Evolutionary conservation across 1,140 invertebrate genomes (phyloP).

Genomic region (Dendrolimus kikuchii): DNA sequence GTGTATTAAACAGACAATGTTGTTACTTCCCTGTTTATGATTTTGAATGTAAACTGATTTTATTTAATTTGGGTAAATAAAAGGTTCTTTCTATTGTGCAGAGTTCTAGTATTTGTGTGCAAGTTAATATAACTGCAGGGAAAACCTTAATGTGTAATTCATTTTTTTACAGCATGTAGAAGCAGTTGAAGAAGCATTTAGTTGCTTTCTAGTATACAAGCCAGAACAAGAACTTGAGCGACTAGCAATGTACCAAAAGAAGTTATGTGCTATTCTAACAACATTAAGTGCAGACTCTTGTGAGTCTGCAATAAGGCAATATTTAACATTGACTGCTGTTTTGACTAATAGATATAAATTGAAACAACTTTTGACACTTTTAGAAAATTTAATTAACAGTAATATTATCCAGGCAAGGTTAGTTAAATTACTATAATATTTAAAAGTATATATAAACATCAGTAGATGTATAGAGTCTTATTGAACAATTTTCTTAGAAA

Average conservation of each 20-base stretch:
- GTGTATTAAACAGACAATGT: too few species aligned
- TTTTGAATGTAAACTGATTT: too few species aligned
- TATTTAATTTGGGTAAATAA: too few species aligned
- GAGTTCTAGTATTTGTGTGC: not conserved
- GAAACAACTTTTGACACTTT: constrained; percentile 79
- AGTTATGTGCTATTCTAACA: constrained; percentile 68
- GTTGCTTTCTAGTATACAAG: constrained; percentile 85
- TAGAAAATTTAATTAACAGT: constrained; percentile 81
- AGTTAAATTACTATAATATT: not conserved
- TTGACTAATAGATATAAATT: constrained; percentile 81
- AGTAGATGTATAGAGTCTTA: too few species aligned
- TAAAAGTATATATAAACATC: too few species aligned
- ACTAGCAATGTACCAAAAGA: constrained; percentile 76
- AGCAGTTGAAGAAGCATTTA: constrained; percentile 89
- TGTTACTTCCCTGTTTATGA: too few species aligned
- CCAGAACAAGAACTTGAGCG: constrained; percentile 79
- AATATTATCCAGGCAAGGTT: constrained; percentile 78
- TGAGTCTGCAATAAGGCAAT: constrained; percentile 80
- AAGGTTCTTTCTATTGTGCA: too few species aligned
- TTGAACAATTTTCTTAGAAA: too few species aligned
- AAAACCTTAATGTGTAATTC: not conserved
- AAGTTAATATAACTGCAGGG: not conserved
- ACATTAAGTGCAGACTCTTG: constrained; percentile 77
- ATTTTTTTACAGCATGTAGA: constrained; percentile 78
- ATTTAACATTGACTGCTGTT: constrained; percentile 78